A percentile compares a stretch with the other conserved stretches of the same genome.
phyloP scores from a whole-genome alignment of 2,797 vertebrate genomes.

The Rhinichthys osculus region DNA sequence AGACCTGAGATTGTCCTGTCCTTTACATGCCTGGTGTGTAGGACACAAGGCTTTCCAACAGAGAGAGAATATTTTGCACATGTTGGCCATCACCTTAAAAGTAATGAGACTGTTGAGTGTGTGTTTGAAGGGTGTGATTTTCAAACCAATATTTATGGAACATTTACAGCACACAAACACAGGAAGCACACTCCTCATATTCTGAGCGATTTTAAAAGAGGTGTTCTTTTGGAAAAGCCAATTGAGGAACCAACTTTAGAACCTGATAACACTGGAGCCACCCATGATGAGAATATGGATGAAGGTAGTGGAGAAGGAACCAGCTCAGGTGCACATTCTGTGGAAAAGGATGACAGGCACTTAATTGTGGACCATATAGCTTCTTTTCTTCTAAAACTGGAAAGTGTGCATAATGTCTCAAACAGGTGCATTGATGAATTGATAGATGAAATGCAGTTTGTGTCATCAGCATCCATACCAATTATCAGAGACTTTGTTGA shows the following conservation, averaged over 20 bases:
- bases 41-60: slow-evolving; percentile 25
- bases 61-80: slow-evolving; percentile 22
- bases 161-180: slow-evolving; percentile 28
- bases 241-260: background rate
- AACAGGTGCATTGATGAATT: slow-evolving; percentile 39
- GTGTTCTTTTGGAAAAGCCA: background rate
- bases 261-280: background rate
- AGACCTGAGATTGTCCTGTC: slow-evolving; percentile 36
- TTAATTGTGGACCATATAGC: slow-evolving; percentile 40
- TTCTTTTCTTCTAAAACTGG: slow-evolving; percentile 42
- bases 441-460: slow-evolving; percentile 41
- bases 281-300: slow-evolving; percentile 19
- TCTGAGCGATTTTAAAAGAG: slow-evolving; percentile 14
- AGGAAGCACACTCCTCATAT: slow-evolving; percentile 23
- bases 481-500: slow-evolving; percentile 40
- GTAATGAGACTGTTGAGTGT: slow-evolving; percentile 18
- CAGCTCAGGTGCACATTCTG: slow-evolving; percentile 36
- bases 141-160: slow-evolving; percentile 26
- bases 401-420: slow-evolving; percentile 45
- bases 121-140: slow-evolving; percentile 18
- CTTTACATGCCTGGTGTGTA: slow-evolving; percentile 42
- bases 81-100: slow-evolving; percentile 28
- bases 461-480: slow-evolving; percentile 39
- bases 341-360: slow-evolving; percentile 29
- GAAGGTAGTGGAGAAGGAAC: slow-evolving; percentile 3